These are phyloP conservation scores for Chaetops frenatus DNA, from an alignment of 2,113 vertebrate species.

Conservation along the genomic window DNA sequence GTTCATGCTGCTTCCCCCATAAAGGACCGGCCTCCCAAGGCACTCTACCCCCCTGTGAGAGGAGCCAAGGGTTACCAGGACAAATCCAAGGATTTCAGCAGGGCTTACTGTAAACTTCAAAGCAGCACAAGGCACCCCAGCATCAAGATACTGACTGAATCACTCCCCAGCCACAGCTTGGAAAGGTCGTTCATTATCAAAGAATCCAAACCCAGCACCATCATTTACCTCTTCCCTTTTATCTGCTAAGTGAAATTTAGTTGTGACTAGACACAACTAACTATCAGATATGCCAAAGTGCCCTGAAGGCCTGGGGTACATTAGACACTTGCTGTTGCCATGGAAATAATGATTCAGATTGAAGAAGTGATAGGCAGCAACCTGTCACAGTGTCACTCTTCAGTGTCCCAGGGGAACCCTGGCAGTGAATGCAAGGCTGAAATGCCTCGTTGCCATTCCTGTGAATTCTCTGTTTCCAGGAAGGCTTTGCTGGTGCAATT, in stretches of 20 bases:
- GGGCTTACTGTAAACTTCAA: background rate
- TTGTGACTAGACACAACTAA: background rate
- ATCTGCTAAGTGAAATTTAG: background rate
- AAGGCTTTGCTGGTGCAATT: background rate
- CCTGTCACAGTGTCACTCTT: background rate
- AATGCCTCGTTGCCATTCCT: background rate
- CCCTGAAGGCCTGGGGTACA: background rate
- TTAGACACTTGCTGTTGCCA: background rate
- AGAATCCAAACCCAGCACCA: background rate
- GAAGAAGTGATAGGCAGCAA: slow-evolving; percentile 15
- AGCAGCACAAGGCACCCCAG: background rate
- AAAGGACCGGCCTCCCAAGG: background rate
- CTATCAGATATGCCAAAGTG: background rate
- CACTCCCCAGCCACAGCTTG: background rate
- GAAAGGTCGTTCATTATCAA: background rate
- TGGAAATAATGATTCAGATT: slow-evolving; percentile 20
- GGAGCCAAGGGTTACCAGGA: background rate
- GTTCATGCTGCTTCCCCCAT: background rate
- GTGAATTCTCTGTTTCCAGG: background rate
- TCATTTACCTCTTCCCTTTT: background rate
- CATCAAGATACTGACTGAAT: background rate
- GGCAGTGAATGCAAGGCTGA: background rate
- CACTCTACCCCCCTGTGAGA: accelerated
- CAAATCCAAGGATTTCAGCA: background rate
- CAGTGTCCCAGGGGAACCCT: background rate